These are phyloP conservation scores for Drosophila antonietae DNA, from an alignment of 2,888 invertebrate genomes.

Conservation along the genomic window DNA sequence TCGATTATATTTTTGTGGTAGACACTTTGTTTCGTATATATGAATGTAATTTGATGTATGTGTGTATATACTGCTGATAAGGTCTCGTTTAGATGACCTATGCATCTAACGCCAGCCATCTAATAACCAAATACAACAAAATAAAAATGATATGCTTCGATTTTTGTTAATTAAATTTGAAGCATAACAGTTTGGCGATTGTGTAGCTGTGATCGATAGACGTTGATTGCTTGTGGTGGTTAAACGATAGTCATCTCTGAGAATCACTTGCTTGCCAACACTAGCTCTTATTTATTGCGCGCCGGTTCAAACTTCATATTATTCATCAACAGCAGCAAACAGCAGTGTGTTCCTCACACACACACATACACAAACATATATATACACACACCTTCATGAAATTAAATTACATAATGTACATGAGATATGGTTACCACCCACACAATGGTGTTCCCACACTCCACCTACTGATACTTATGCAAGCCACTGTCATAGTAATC, in stretches of 20 bases:
- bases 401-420: slow-evolving; percentile 79
- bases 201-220: slow-evolving; percentile 6
- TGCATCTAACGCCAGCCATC: slow-evolving; percentile 50
- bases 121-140: slow-evolving; percentile 46
- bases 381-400: slow-evolving; percentile 26
- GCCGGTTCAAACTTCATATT: slow-evolving; percentile 17
- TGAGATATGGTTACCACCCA: slow-evolving; percentile 57
- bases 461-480: slow-evolving; percentile 69
- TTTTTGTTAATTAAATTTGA: slow-evolving; percentile 7
- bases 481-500: slow-evolving; percentile 70
- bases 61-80: slow-evolving; percentile 49
- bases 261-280: slow-evolving; percentile 11
- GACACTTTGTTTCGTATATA: slow-evolving; percentile 48
- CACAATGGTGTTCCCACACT: slow-evolving; percentile 54
- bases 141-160: slow-evolving; percentile 13
- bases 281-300: slow-evolving; percentile 11
- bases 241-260: slow-evolving; percentile 19
- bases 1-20: slow-evolving; percentile 61
- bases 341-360: slow-evolving; percentile 11
- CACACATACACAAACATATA: slow-evolving; percentile 15
- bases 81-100: slow-evolving; percentile 58
- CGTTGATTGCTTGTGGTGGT: slow-evolving; percentile 14
- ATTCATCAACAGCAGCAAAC: slow-evolving; percentile 27
- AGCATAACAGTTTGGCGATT: background rate
- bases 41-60: slow-evolving; percentile 49